phyloP scores from a whole-genome alignment of 2,113 vertebrate genomes.

The Bambusicola thoracicus region DNA sequence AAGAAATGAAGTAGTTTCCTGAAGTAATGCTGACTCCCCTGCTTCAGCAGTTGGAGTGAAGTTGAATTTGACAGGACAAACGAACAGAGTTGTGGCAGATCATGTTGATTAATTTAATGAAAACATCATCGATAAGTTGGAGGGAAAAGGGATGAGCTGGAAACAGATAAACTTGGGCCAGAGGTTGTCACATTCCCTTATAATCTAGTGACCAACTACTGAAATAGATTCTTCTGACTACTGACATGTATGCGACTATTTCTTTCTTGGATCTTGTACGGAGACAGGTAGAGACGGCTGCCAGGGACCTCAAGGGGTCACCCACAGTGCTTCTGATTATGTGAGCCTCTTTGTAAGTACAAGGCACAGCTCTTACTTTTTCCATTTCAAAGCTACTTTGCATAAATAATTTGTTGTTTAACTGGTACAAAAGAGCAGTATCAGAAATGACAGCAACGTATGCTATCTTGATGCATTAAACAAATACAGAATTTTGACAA shows the following conservation, averaged over 20 bases:
- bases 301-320: background rate
- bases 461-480: background rate
- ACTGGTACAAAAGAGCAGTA: background rate
- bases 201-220: background rate
- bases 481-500: background rate
- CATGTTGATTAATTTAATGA: background rate
- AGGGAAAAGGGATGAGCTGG: background rate
- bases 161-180: background rate
- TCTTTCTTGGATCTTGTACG: background rate
- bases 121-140: background rate
- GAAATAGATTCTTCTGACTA: background rate
- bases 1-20: background rate
- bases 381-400: background rate
- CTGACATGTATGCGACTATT: background rate
- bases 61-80: background rate
- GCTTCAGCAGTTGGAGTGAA: background rate
- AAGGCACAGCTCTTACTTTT: background rate
- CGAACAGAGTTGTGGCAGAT: background rate
- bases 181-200: background rate
- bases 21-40: background rate
- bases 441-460: background rate
- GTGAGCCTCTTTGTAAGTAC: background rate
- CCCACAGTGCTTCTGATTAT: background rate
- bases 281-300: background rate
- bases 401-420: background rate